A percentile compares a stretch with the other conserved stretches of the same genome.
These are phyloP conservation scores for Nephrotoma flavescens DNA, from an alignment of 2,888 invertebrate genomes.

Conservation along the genomic window DNA sequence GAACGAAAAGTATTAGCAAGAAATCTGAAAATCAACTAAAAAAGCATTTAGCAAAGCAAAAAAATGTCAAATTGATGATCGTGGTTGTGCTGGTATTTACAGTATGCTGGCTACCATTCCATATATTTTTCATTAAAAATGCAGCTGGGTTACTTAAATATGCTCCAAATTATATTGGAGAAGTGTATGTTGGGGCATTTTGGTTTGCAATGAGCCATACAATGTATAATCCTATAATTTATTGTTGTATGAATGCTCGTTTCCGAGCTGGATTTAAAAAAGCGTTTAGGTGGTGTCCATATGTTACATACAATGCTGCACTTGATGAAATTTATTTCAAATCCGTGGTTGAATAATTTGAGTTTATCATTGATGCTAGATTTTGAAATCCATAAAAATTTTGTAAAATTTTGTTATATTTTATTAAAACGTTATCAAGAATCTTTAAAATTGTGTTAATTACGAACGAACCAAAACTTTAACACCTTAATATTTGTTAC, in stretches of 20 bases:
- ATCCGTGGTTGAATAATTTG: background rate
- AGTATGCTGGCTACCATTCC: background rate
- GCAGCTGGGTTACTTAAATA: background rate
- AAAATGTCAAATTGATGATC: background rate
- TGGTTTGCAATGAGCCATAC: background rate
- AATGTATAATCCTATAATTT: background rate
- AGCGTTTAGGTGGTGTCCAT: background rate
- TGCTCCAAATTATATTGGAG: background rate
- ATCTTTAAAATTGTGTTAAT: too few species aligned
- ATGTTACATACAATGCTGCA: background rate
- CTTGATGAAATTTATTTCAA: background rate
- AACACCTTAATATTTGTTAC: too few species aligned
- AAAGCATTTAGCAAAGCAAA: background rate
- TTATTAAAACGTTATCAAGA: too few species aligned
- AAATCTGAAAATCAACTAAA: background rate
- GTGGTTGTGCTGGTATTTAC: background rate
- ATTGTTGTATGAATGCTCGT: background rate
- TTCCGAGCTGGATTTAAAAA: background rate
- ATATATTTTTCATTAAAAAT: background rate
- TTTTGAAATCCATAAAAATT: too few species aligned
- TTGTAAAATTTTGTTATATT: too few species aligned
- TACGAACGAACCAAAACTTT: too few species aligned
- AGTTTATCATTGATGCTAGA: too few species aligned
- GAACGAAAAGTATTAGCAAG: background rate
- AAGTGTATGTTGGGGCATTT: background rate